These are phyloP conservation scores for Onthophagus sagittarius DNA, from an alignment of 2,888 invertebrate species.

Conservation along the genomic window DNA sequence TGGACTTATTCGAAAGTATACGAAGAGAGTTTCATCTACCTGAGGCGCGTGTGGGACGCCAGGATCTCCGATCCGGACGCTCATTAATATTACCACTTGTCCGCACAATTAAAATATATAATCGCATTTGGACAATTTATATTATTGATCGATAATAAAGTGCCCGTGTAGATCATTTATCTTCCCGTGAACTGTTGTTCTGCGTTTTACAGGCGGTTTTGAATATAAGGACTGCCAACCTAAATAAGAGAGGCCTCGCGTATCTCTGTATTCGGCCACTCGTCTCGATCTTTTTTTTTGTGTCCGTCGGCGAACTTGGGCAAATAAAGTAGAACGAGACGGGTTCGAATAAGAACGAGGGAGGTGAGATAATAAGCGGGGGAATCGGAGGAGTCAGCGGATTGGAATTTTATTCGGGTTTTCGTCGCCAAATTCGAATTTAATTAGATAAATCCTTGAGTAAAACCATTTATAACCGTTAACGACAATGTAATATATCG, in stretches of 20 bases:
- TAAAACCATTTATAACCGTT: neutral
- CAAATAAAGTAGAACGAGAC: neutral
- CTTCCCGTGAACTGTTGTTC: slow-evolving; percentile 30
- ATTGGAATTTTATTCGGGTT: neutral
- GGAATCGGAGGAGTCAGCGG: neutral
- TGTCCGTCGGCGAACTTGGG: slow-evolving; percentile 19
- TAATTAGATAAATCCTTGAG: neutral
- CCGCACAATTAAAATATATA: slow-evolving; percentile 51
- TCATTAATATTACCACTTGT: slow-evolving; percentile 50
- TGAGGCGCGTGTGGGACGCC: slow-evolving; percentile 43
- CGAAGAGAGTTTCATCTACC: slow-evolving; percentile 29
- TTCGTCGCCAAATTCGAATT: neutral
- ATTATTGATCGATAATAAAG: slow-evolving; percentile 50
- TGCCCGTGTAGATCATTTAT: slow-evolving; percentile 42
- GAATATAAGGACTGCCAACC: slow-evolving; percentile 36
- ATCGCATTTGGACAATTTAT: slow-evolving; percentile 50
- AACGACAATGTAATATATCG: neutral
- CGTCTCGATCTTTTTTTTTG: slow-evolving; percentile 27
- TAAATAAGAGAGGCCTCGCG: slow-evolving; percentile 29
- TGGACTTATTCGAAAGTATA: neutral
- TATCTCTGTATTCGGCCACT: slow-evolving; percentile 30
- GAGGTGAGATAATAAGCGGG: neutral
- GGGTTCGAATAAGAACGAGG: neutral
- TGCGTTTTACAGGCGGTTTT: slow-evolving; percentile 25
- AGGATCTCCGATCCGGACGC: slow-evolving; percentile 36